phyloP scores from a whole-genome alignment of 2,888 invertebrate genomes.

The Tenthredo notha region DNA sequence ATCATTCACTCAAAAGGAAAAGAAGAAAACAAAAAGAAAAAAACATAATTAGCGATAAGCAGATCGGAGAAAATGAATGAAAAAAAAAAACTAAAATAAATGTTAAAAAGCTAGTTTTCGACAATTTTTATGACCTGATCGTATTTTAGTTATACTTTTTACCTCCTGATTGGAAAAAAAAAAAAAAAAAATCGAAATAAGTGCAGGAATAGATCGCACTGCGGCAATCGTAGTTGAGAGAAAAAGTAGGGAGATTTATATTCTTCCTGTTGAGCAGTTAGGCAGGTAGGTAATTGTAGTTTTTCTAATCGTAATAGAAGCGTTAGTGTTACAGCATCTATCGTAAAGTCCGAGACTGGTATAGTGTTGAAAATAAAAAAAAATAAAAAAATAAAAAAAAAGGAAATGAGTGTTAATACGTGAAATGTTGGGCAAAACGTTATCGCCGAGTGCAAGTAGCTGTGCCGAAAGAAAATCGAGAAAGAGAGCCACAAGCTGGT shows the following conservation, averaged over 20 bases:
- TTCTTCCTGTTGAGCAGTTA: not conserved
- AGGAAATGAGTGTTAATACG: not conserved
- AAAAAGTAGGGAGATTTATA: not conserved
- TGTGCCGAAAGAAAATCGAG: slow-evolving; percentile 7
- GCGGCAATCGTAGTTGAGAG: not conserved
- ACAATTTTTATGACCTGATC: not conserved
- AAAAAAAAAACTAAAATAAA: not conserved
- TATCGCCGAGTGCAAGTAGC: slow-evolving; percentile 18
- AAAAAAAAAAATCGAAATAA: not conserved
- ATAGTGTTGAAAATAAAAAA: not conserved
- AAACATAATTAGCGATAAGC: not conserved
- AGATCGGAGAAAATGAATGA: not conserved
- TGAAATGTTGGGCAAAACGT: not conserved
- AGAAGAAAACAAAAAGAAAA: not conserved
- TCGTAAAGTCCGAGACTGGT: not conserved
- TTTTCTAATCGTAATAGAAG: not conserved
- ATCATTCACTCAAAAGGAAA: not conserved
- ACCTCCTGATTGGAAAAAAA: not conserved
- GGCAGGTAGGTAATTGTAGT: not conserved
- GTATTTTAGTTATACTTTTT: not conserved
- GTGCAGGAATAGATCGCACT: not conserved
- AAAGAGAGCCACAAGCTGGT: not conserved
- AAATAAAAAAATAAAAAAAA: not conserved
- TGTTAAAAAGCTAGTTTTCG: not conserved
- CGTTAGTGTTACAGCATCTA: not conserved